Evolutionary conservation across 2,888 invertebrate species (phyloP).

Genomic region (Dysmachus trigonus): DNA sequence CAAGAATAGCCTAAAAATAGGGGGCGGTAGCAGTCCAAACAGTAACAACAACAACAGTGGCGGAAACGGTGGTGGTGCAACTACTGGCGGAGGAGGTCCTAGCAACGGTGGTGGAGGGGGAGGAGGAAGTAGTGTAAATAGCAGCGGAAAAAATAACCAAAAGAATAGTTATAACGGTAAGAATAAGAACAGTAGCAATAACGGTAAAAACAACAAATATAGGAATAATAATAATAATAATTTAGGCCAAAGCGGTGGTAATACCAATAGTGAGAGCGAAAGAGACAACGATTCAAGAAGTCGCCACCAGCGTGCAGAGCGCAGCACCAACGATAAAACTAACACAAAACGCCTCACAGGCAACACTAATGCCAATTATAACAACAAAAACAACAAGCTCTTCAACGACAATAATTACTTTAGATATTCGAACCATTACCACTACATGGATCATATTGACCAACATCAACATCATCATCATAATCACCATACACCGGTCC

Average conservation of each 20-base stretch:
- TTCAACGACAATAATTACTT: slow-evolving; percentile 41
- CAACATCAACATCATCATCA: not conserved
- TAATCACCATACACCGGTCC: not conserved
- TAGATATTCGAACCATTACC: slow-evolving; percentile 22
- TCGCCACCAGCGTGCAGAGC: not conserved
- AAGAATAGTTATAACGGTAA: slow-evolving; percentile 37
- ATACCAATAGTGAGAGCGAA: not conserved
- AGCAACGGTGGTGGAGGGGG: not conserved
- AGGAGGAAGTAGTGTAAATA: slow-evolving; percentile 21
- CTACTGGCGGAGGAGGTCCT: not conserved
- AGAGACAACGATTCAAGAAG: not conserved
- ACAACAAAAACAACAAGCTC: not conserved
- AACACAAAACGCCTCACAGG: not conserved
- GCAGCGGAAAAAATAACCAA: slow-evolving; percentile 6
- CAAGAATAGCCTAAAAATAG: slow-evolving; percentile 36
- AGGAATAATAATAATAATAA: not conserved
- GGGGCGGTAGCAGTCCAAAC: slow-evolving; percentile 18
- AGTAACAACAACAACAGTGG: slow-evolving; percentile 30
- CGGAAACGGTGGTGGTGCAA: not conserved
- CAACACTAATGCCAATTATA: slow-evolving; percentile 9
- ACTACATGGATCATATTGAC: slow-evolving; percentile 11
- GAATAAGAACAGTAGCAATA: slow-evolving; percentile 28
- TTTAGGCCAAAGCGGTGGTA: not conserved
- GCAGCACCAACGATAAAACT: not conserved
- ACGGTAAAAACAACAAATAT: not conserved